A percentile compares a stretch with the other conserved stretches of the same genome.
These are phyloP conservation scores for Lordiphosa fenestrarum DNA, from an alignment of 2,888 invertebrate genomes.

Conservation along the genomic window DNA sequence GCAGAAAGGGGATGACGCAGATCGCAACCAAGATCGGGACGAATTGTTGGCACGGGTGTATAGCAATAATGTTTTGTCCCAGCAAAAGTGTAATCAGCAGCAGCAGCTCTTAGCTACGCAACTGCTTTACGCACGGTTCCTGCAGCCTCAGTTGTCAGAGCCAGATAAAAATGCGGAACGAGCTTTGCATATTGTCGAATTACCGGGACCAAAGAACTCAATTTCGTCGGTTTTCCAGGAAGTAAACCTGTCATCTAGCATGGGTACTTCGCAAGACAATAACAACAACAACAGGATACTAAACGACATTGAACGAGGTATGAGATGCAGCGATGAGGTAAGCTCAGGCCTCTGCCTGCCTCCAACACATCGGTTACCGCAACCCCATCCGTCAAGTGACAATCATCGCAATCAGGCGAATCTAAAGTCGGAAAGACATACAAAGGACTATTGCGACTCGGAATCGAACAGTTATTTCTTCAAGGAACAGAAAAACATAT, in stretches of 20 bases:
- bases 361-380: neutral
- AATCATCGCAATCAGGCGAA: neutral
- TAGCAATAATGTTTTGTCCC: conserved; percentile 32
- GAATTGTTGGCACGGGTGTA: conserved; percentile 37
- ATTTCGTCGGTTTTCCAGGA: conserved; percentile 11
- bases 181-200: conserved; percentile 31
- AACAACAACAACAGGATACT: conserved; percentile 45
- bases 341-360: neutral
- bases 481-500: conserved; percentile 69
- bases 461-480: conserved; percentile 61
- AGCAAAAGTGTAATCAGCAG: conserved; percentile 38
- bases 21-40: conserved; percentile 14
- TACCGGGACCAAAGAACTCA: conserved; percentile 22
- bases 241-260: conserved; percentile 10
- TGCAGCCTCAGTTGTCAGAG: conserved; percentile 41
- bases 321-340: conserved; percentile 12
- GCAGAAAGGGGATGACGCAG: conserved; percentile 35
- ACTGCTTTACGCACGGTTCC: conserved; percentile 66
- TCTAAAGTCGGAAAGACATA: conserved; percentile 5
- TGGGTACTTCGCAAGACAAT: conserved; percentile 31
- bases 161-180: conserved; percentile 4
- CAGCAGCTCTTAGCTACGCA: conserved; percentile 64
- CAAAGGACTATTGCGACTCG: neutral
- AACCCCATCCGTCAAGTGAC: neutral
- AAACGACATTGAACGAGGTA: conserved; percentile 20